Evolutionary conservation across 2,113 vertebrate genomes (phyloP).

Genomic region (Hippoglossus stenolepis): DNA sequence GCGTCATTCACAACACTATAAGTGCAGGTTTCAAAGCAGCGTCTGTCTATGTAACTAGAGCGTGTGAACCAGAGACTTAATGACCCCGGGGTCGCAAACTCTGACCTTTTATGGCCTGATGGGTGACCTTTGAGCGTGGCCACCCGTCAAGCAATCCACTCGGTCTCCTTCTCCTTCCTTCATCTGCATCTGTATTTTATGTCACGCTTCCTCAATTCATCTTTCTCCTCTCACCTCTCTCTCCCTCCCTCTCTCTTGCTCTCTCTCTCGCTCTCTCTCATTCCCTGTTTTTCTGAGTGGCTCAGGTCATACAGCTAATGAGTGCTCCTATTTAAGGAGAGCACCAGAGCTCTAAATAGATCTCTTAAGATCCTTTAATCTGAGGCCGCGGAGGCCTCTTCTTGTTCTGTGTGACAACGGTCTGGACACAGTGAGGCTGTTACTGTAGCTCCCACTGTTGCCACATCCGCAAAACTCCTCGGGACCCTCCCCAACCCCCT

Average conservation of each 20-base stretch:
- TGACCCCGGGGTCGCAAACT: slow-evolving; percentile 59
- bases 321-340: slow-evolving; percentile 75
- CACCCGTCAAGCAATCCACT: slow-evolving; percentile 53
- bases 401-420: slow-evolving; percentile 31
- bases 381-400: slow-evolving; percentile 34
- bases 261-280: background rate
- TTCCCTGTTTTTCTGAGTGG: slow-evolving; percentile 2
- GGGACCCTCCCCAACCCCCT: background rate
- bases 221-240: slow-evolving; percentile 1
- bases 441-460: background rate
- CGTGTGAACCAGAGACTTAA: slow-evolving; percentile 75
- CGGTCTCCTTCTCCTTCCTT: slow-evolving; percentile 44
- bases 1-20: slow-evolving; percentile 5
- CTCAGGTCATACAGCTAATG: slow-evolving; percentile 73
- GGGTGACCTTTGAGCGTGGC: slow-evolving; percentile 52
- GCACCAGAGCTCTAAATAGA: slow-evolving; percentile 73
- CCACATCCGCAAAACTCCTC: background rate
- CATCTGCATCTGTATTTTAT: slow-evolving; percentile 34
- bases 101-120: slow-evolving; percentile 46
- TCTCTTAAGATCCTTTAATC: slow-evolving; percentile 77
- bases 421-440: slow-evolving; percentile 17
- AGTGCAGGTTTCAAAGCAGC: slow-evolving; percentile 3
- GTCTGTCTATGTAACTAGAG: slow-evolving; percentile 46
- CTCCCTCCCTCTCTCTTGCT: background rate
- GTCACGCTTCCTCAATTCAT: background rate